Evolutionary conservation across 2,113 vertebrate genomes (phyloP).

Genomic region (Bubo bubo): DNA sequence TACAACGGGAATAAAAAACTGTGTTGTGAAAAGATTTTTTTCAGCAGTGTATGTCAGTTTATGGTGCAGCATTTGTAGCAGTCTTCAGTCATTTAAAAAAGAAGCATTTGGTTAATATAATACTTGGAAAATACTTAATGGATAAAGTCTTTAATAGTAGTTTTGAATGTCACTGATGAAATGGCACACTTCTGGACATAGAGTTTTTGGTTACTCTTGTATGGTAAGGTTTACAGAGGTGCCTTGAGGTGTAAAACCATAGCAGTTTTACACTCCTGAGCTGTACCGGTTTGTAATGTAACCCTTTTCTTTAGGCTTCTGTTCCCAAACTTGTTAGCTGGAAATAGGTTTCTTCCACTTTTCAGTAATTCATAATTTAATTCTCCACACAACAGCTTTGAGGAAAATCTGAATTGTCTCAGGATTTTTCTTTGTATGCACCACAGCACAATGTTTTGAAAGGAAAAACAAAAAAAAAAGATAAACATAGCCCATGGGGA

Average conservation of each 20-base stretch:
- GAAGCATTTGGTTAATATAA: background rate
- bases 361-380: background rate
- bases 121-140: background rate
- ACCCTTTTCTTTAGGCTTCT: background rate
- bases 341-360: background rate
- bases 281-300: background rate
- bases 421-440: background rate
- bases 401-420: background rate
- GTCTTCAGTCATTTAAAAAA: background rate
- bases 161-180: background rate
- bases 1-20: background rate
- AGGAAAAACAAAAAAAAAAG: background rate
- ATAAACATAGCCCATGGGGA: background rate
- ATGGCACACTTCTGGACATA: background rate
- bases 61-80: background rate
- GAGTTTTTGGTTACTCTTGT: background rate
- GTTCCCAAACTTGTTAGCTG: background rate
- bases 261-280: background rate
- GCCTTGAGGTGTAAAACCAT: background rate
- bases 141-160: background rate
- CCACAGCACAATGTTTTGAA: background rate
- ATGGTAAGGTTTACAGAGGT: background rate
- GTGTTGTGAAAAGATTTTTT: background rate
- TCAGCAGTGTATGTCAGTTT: background rate
- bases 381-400: background rate